phyloP scores from a whole-genome alignment of 2,797 vertebrate genomes.

The Anas bahamensis region DNA sequence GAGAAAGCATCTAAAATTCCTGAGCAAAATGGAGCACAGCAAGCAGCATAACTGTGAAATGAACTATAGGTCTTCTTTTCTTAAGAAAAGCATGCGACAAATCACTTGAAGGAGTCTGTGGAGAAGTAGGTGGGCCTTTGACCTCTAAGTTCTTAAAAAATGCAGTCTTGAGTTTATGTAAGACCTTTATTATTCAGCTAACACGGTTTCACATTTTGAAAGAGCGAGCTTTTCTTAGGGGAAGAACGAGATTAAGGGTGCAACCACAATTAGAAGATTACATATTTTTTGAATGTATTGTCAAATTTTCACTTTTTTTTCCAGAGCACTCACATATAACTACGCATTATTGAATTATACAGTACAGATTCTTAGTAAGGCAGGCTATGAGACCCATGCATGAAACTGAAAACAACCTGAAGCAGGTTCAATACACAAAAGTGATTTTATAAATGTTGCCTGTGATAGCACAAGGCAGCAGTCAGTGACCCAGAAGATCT shows the following conservation, averaged over 20 bases:
- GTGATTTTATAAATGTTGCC: neutral
- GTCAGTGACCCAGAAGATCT: neutral
- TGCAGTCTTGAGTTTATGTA: neutral
- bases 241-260: neutral
- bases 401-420: neutral
- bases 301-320: neutral
- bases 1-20: neutral
- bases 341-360: neutral
- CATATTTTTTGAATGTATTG: neutral
- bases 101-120: neutral
- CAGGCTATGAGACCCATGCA: fast-evolving
- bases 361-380: neutral
- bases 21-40: neutral
- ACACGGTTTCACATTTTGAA: neutral
- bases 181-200: neutral
- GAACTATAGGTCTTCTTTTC: neutral
- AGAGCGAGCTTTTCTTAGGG: neutral
- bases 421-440: neutral
- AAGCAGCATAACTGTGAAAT: neutral
- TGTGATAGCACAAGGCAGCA: neutral
- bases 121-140: neutral
- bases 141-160: neutral
- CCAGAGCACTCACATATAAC: neutral
- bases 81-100: neutral
- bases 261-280: neutral